phyloP scores from a whole-genome alignment of 1,140 invertebrate genomes.

The Brachystomella parvula region DNA sequence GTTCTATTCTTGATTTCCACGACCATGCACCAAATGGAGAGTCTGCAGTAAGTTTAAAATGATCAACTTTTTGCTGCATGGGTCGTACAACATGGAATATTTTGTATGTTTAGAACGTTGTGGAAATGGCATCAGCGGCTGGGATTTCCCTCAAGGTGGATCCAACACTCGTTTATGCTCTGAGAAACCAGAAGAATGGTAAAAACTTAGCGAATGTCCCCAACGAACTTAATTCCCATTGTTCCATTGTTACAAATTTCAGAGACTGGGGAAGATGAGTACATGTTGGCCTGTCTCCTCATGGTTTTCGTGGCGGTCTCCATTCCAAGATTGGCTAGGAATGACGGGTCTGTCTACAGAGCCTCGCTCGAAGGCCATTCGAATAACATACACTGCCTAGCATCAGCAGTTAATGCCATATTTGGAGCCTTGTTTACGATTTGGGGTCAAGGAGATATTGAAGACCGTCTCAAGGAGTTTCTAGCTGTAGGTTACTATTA shows the following conservation, averaged over 20 bases:
- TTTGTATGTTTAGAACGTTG: conserved; percentile 59
- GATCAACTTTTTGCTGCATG: background rate
- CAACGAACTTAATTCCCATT: background rate
- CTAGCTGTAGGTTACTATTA: conserved; percentile 58
- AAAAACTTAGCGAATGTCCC: conserved; percentile 34
- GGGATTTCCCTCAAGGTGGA: conserved; percentile 89
- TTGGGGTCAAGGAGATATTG: conserved; percentile 88
- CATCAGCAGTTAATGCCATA: conserved; percentile 90
- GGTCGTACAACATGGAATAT: too few species aligned
- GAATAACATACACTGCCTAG: conserved; percentile 97
- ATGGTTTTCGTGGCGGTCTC: conserved; percentile 99
- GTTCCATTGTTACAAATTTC: conserved; percentile 7
- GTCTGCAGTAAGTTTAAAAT: conserved; percentile 58
- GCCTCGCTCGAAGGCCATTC: conserved; percentile 88
- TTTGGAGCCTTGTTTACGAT: conserved; percentile 94
- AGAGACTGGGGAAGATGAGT: conserved; percentile 81
- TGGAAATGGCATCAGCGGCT: conserved; percentile 93
- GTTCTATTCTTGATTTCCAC: conserved; percentile 88
- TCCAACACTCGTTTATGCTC: conserved; percentile 78
- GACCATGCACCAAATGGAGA: conserved; percentile 85
- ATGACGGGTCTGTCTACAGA: conserved; percentile 78
- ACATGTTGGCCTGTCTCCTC: conserved; percentile 84
- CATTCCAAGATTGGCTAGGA: conserved; percentile 88
- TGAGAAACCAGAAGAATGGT: conserved; percentile 77
- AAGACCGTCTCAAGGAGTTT: conserved; percentile 97